Evolutionary conservation across 2,113 vertebrate genomes (phyloP).

Genomic region (Pteruthius melanotis): DNA sequence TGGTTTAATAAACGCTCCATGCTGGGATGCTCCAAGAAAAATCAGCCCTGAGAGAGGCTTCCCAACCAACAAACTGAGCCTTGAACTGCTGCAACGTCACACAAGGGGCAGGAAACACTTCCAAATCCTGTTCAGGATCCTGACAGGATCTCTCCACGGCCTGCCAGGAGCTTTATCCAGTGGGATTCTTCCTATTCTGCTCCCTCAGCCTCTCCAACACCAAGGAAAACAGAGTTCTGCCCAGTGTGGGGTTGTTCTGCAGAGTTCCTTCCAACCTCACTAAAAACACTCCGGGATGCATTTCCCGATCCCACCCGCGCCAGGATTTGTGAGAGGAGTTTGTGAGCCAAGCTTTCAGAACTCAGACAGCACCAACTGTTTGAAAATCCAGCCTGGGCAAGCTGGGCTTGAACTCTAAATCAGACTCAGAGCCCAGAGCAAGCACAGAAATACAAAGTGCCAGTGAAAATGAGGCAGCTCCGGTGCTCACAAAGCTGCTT

Average conservation of each 20-base stretch:
- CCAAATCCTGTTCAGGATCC: not conserved
- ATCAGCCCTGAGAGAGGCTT: not conserved
- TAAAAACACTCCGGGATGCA: fast-evolving
- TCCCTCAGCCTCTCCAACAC: not conserved
- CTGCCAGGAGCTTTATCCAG: not conserved
- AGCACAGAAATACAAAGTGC: not conserved
- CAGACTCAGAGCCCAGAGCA: not conserved
- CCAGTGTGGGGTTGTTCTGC: fast-evolving
- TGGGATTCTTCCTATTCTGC: not conserved
- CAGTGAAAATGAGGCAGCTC: not conserved
- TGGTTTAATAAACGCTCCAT: not conserved
- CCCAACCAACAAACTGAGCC: not conserved
- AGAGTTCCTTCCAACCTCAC: not conserved
- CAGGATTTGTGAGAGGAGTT: not conserved
- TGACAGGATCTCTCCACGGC: fast-evolving
- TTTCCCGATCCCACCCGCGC: not conserved
- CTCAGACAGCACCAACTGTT: not conserved
- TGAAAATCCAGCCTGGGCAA: not conserved
- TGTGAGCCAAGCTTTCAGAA: not conserved
- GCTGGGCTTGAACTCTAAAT: not conserved
- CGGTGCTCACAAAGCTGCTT: not conserved
- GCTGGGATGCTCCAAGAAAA: not conserved
- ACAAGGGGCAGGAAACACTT: fast-evolving
- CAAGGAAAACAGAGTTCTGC: not conserved
- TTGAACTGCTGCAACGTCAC: not conserved